These are phyloP conservation scores for Phortica variegata DNA, from an alignment of 1,140 invertebrate species.

Conservation along the genomic window DNA sequence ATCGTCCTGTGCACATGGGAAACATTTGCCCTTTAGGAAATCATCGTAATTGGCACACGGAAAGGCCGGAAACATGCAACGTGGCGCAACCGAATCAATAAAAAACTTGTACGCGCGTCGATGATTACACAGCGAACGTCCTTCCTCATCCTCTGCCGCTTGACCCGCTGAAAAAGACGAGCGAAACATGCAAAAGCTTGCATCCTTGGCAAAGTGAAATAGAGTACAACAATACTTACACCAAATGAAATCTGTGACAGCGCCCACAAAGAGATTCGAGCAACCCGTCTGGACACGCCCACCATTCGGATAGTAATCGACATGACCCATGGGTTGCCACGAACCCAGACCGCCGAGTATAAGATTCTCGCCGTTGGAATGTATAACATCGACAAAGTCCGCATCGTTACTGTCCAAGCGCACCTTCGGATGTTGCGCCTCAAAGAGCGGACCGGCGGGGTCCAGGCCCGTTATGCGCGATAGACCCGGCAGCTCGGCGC, in stretches of 20 bases:
- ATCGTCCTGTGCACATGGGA: conserved; percentile 60
- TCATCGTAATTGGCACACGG: conserved; percentile 83
- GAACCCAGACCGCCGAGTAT: conserved; percentile 81
- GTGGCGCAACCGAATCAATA: conserved; percentile 86
- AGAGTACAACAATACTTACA: conserved; percentile 63
- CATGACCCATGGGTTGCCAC: conserved; percentile 84
- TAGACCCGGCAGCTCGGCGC: conserved; percentile 78
- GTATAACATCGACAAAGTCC: conserved; percentile 91
- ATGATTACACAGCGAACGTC: conserved; percentile 87
- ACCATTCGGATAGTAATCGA: conserved; percentile 91
- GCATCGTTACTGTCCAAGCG: conserved; percentile 83
- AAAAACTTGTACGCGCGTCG: conserved; percentile 90
- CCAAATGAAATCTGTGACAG: conserved; percentile 87
- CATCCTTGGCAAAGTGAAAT: neutral
- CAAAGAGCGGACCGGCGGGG: conserved; percentile 87
- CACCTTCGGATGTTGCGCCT: conserved; percentile 78
- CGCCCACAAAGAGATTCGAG: conserved; percentile 82
- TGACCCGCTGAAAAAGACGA: conserved; percentile 56
- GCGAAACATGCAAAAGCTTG: neutral
- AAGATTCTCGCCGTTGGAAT: conserved; percentile 88
- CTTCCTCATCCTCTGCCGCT: conserved; percentile 77
- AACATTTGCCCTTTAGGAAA: conserved; percentile 65
- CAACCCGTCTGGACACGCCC: conserved; percentile 88
- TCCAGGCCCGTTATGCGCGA: conserved; percentile 87
- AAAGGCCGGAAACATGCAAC: conserved; percentile 86